Conservation (phyloP, 1,140 invertebrate genomes). For the Araneus ventricosus region DNA sequence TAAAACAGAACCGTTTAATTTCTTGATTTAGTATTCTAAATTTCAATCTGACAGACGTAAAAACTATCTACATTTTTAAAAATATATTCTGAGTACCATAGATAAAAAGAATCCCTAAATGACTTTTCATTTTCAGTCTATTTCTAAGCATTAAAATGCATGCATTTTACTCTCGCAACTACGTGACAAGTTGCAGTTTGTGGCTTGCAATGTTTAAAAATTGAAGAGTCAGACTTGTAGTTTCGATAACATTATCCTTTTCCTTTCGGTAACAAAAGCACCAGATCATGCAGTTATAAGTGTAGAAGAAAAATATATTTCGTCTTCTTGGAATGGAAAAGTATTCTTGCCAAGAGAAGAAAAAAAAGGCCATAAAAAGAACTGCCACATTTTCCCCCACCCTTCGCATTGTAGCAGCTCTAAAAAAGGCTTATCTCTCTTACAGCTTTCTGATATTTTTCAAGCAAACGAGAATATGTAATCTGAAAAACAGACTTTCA, state of each 20-base stretch:
- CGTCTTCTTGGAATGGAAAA: conserved; percentile 16
- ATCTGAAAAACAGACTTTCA: conserved; percentile 72
- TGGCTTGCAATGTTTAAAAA: not conserved
- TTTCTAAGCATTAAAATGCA: conserved; percentile 15
- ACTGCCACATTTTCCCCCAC: not conserved
- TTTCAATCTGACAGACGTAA: too few relatives aligned
- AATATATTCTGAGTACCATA: too few relatives aligned
- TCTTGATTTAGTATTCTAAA: too few relatives aligned
- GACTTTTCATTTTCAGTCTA: not conserved
- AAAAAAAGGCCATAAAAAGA: not conserved
- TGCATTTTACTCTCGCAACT: not conserved
- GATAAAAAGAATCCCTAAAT: not conserved
- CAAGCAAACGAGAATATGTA: conserved; percentile 70
- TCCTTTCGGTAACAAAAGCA: conserved; percentile 32
- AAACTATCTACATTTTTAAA: too few relatives aligned
- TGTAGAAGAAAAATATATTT: conserved; percentile 35
- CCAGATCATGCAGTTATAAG: conserved; percentile 51
- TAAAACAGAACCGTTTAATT: too few relatives aligned
- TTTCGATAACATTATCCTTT: conserved; percentile 32
- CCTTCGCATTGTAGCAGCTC: not conserved
- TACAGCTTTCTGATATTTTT: conserved; percentile 54
- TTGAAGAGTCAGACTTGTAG: not conserved
- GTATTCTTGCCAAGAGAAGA: not conserved
- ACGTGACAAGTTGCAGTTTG: conserved; percentile 30
- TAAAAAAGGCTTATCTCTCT: conserved; percentile 46